Evolutionary conservation across 2,113 vertebrate species (phyloP), one percentile per base, ranked within the genome.

Genomic region (Microcebus lehilahytsara): DNA sequence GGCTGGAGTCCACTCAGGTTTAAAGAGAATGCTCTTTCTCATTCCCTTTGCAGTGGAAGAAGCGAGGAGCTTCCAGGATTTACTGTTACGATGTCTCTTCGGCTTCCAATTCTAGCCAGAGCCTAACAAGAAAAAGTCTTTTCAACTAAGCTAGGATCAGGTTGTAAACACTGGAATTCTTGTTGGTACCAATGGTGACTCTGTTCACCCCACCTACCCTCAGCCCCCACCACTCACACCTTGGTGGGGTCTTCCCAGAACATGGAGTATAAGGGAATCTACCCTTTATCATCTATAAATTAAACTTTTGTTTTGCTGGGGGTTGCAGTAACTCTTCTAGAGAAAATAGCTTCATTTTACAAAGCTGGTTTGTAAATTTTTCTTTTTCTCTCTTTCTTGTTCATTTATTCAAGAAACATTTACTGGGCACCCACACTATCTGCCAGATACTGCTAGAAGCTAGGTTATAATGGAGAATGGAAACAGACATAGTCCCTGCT

Each of bases 1-100:
- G 92, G 80, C 92, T 94, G 66, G 87, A 94, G 71, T 77, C 67
- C 46, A 60, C 89, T 75, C 40, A 37, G 75, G 79, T 49, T 86
- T 92, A 87, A 86, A 96, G 89, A 97, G 79, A 96, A 80, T 1
- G 0, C 37, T 53, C 91, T 93, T 96, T 97, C 96, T 96, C 46
- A 1, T 77, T 69, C 84, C 78, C 71, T 86, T 12, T 11, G 23
- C 69, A 74, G 62, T 53, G 60, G 51, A 93, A 69, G 89, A 93
- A 94, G 93, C 87, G 80, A 93, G 30, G 64, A 32, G 84, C 86
- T 95, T 89, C 93, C 91, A 95, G 42, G 62, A 74, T 93, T 96
- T 85, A 88, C 85, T 66, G n/a, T 86, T 71, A 69, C 0, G 20
- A 95, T 84, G 80, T 51, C 77, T 94, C 93, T 81, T 79, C 37